A percentile compares a stretch with the other conserved stretches of the same genome.
Conservation (phyloP, 2,797 vertebrate species). For the Pogonophryne albipinna region DNA sequence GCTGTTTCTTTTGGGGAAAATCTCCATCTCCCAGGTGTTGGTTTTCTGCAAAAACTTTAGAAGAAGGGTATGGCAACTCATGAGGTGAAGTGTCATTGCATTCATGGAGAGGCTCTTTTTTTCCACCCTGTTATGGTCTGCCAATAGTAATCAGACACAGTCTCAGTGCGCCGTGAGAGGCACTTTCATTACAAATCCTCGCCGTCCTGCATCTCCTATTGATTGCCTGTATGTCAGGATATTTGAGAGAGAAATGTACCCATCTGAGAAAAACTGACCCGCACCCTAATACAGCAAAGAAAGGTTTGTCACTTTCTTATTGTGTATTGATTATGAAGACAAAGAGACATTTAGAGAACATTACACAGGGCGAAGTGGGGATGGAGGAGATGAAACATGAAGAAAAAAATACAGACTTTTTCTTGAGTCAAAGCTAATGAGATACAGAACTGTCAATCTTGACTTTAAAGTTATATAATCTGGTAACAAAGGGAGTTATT, state of each 20-base stretch:
- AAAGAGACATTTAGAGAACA: conserved; percentile 69
- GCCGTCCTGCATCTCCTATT: conserved; percentile 66
- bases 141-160: conserved; percentile 76
- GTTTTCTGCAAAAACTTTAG: conserved; percentile 45
- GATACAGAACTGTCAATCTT: conserved; percentile 4
- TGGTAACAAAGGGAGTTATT: neutral
- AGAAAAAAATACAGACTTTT: conserved; percentile 21
- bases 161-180: conserved; percentile 46
- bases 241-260: conserved; percentile 74
- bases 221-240: conserved; percentile 78
- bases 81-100: conserved; percentile 45
- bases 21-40: conserved; percentile 28
- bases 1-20: conserved; percentile 12
- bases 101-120: conserved; percentile 55
- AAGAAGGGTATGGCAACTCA: conserved; percentile 35
- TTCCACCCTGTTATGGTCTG: conserved; percentile 55
- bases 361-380: conserved; percentile 51
- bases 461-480: conserved; percentile 35
- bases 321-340: conserved; percentile 76
- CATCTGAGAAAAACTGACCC: conserved; percentile 69
- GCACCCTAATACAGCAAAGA: conserved; percentile 57
- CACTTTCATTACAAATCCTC: conserved; percentile 75
- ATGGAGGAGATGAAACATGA: conserved; percentile 24
- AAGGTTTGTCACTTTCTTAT: conserved; percentile 71
- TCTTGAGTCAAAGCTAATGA: conserved; percentile 25